Conservation (phyloP, 2,797 vertebrate species). For the Myotis myotis region DNA sequence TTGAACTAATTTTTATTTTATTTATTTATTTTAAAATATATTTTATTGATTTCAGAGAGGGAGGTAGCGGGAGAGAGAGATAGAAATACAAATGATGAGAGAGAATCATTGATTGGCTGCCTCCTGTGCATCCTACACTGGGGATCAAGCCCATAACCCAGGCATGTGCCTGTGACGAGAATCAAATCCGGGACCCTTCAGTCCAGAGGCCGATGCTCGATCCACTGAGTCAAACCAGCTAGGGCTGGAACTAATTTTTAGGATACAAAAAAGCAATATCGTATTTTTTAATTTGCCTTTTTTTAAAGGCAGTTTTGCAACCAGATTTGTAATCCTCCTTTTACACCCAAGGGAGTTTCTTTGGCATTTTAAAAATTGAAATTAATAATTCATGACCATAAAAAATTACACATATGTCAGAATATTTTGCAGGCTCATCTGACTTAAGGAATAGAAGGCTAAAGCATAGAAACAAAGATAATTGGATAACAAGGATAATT, state of each 20-base stretch:
- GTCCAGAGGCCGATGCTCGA: no score
- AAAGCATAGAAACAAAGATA: slow-evolving; percentile 18
- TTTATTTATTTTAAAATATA: no score
- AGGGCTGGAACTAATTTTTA: neutral
- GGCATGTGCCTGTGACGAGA: no score
- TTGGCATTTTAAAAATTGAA: slow-evolving; percentile 41
- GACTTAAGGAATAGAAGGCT: neutral
- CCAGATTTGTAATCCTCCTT: neutral
- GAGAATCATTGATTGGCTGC: no score
- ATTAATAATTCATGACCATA: slow-evolving; percentile 47
- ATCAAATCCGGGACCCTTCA: no score
- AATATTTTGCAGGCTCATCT: neutral
- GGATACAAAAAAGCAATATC: slow-evolving; percentile 34
- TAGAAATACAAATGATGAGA: no score
- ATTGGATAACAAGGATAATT: neutral
- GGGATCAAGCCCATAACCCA: no score
- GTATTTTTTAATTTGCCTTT: neutral
- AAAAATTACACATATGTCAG: neutral
- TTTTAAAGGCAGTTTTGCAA: neutral
- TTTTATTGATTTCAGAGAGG: no score
- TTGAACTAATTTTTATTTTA: neutral
- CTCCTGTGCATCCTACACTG: no score
- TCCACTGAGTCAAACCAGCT: no score
- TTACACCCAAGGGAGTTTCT: slow-evolving; percentile 4
- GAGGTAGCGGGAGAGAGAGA: no score